phyloP scores from a whole-genome alignment of 2,888 invertebrate genomes.

The Leistus spinibarbis region DNA sequence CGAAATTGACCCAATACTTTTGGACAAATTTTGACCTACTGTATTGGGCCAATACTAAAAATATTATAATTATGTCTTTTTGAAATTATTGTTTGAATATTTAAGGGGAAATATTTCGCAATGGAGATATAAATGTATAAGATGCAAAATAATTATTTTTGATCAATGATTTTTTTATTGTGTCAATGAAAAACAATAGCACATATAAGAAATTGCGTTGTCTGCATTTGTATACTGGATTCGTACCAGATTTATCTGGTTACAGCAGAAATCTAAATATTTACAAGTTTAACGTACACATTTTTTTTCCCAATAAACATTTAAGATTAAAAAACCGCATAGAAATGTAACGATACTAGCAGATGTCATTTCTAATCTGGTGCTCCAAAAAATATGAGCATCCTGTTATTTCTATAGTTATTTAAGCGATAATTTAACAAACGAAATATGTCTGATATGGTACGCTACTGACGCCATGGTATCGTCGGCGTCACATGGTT shows the following conservation, averaged over 20 bases:
- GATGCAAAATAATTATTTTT: background rate
- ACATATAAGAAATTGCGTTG: background rate
- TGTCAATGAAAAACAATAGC: background rate
- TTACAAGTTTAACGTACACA: background rate
- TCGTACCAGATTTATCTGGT: background rate
- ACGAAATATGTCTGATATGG: background rate
- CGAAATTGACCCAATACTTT: too few relatives aligned
- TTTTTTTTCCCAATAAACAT: background rate
- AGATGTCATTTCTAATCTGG: background rate
- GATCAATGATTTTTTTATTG: background rate
- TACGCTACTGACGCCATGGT: constrained; percentile 3
- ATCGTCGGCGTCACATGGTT: constrained; percentile 3
- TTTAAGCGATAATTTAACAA: background rate
- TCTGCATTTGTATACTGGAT: background rate
- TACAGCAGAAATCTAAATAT: background rate
- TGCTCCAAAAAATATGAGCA: background rate
- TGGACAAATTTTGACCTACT: too few relatives aligned
- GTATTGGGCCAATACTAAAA: too few relatives aligned
- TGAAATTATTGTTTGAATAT: too few relatives aligned
- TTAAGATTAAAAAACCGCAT: background rate
- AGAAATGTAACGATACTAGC: too few relatives aligned
- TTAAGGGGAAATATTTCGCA: background rate
- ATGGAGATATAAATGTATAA: background rate
- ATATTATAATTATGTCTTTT: background rate
- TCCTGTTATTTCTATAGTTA: background rate